phyloP scores from a whole-genome alignment of 2,113 vertebrate genomes.

The Bujurquina vittata region DNA sequence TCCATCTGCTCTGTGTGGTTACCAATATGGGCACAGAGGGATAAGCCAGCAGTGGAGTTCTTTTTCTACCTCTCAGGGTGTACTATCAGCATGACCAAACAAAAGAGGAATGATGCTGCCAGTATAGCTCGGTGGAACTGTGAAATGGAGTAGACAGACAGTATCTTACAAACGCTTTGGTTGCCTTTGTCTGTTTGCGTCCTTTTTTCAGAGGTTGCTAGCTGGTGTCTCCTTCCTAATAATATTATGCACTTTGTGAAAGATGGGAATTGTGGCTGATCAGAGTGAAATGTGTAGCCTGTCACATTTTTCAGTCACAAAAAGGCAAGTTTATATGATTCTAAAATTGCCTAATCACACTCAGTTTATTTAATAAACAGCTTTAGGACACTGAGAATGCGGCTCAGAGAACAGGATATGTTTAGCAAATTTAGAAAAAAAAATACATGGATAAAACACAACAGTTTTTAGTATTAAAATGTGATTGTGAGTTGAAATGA shows the following conservation, averaged over 20 bases:
- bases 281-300: background rate
- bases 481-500: too few relatives aligned
- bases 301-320: accelerated
- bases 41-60: background rate
- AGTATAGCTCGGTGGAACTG: background rate
- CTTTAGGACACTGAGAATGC: too few relatives aligned
- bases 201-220: background rate
- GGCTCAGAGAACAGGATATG: too few relatives aligned
- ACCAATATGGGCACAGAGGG: background rate
- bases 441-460: too few relatives aligned
- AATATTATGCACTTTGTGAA: background rate
- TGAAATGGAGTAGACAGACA: background rate
- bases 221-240: background rate
- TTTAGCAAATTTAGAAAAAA: too few relatives aligned
- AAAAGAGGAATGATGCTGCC: background rate
- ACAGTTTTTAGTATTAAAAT: too few relatives aligned
- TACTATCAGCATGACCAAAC: background rate
- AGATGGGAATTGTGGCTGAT: background rate
- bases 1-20: background rate
- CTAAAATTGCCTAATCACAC: too few relatives aligned
- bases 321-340: background rate
- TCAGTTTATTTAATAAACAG: too few relatives aligned
- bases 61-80: background rate
- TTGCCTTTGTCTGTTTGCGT: background rate
- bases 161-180: background rate